Percentiles rank a stretch among this genome's conserved stretches.
Evolutionary conservation across 2,113 vertebrate genomes (phyloP).

Genomic region (Entomyzon cyanotis): DNA sequence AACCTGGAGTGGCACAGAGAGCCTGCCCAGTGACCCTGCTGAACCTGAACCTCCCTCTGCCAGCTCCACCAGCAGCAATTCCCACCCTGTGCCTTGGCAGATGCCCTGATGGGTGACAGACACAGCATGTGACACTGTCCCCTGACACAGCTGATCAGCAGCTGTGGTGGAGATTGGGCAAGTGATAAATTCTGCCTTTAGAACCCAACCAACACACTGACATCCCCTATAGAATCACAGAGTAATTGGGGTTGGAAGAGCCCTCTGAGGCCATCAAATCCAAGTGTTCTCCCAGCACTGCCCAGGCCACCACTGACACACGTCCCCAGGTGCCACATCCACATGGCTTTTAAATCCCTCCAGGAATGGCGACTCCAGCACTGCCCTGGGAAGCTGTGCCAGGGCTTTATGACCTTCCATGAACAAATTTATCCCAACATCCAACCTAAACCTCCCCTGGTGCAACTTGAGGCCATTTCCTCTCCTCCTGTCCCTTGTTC

Average conservation of each 20-base stretch:
- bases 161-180: rapidly evolving
- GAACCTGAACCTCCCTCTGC: background rate
- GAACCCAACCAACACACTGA: background rate
- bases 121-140: background rate
- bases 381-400: background rate
- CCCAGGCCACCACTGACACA: background rate
- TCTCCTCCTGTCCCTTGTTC: background rate
- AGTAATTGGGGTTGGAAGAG: background rate
- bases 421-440: background rate
- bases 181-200: background rate
- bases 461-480: background rate
- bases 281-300: background rate
- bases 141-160: background rate
- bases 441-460: background rate
- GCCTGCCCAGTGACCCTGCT: background rate
- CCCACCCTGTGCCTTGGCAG: background rate
- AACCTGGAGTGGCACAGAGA: background rate
- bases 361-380: background rate
- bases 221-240: background rate
- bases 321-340: background rate
- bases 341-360: background rate
- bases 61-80: background rate
- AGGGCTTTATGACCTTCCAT: background rate
- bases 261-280: background rate
- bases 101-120: background rate